These are phyloP conservation scores for Coenonympha arcania DNA, from an alignment of 2,888 invertebrate species.

Conservation along the genomic window DNA sequence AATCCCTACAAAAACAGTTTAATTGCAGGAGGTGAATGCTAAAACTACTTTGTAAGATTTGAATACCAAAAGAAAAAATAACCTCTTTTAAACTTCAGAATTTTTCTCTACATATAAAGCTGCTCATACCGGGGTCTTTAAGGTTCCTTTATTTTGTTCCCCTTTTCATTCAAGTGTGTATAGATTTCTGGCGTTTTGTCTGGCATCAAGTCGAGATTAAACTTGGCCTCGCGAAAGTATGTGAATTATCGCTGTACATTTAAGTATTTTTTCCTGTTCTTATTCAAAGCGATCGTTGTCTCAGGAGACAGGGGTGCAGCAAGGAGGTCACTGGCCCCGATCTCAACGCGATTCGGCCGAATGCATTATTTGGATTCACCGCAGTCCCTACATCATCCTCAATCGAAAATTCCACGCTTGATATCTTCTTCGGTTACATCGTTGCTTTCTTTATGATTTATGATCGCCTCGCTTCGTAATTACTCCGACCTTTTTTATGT, in stretches of 20 bases:
- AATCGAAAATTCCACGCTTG: constrained; percentile 64
- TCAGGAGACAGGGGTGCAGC: constrained; percentile 37
- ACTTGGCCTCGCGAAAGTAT: not conserved
- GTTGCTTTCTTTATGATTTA: constrained; percentile 67
- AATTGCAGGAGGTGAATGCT: too few species aligned
- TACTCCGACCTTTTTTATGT: constrained; percentile 40
- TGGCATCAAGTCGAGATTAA: not conserved
- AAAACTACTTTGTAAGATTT: too few species aligned
- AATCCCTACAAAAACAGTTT: too few species aligned
- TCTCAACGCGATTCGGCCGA: constrained; percentile 57
- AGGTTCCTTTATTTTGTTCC: not conserved
- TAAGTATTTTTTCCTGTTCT: constrained; percentile 35
- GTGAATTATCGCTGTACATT: constrained; percentile 13
- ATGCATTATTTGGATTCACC: constrained; percentile 59
- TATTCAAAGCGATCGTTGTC: constrained; percentile 42
- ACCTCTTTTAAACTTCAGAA: too few species aligned
- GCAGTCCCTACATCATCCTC: constrained; percentile 60
- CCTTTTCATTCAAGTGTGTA: not conserved
- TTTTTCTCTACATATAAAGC: not conserved
- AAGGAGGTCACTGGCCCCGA: constrained; percentile 60
- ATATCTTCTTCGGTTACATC: constrained; percentile 59
- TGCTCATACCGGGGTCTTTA: too few species aligned
- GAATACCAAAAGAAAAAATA: too few species aligned
- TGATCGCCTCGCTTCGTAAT: constrained; percentile 44
- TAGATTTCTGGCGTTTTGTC: not conserved